A percentile compares a stretch with the other conserved stretches of the same genome.
Evolutionary conservation across 37 sponge, comb jelly and placozoan genomes (phyloP).

Genomic region (Lycopodina hypogea): DNA sequence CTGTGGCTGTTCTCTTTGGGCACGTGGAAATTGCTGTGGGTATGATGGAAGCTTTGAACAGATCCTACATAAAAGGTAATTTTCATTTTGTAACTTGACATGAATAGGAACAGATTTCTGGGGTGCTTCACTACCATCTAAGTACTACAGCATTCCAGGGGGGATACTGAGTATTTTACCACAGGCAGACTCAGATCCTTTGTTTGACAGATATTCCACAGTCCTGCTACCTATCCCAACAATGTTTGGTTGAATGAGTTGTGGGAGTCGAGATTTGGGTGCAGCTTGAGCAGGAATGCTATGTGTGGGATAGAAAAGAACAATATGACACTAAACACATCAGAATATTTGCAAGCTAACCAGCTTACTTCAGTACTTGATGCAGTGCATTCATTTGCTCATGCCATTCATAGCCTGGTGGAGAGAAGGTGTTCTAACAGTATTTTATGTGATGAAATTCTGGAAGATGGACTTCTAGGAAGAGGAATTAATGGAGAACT

Average conservation of each 20-base stretch:
- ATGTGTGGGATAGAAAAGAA: constrained; percentile 29
- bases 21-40: too few relatives aligned
- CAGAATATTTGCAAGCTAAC: constrained; percentile 35
- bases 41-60: constrained; percentile 19
- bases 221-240: constrained; percentile 35
- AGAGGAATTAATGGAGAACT: constrained; percentile 21
- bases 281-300: too few relatives aligned
- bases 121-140: constrained; percentile 41
- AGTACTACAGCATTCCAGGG: too few relatives aligned
- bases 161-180: too few relatives aligned
- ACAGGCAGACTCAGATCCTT: background rate
- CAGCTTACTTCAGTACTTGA: constrained; percentile 64
- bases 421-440: constrained; percentile 15
- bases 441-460: too few relatives aligned
- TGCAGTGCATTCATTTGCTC: too few relatives aligned
- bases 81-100: constrained; percentile 24
- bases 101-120: constrained; percentile 79
- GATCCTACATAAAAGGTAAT: background rate
- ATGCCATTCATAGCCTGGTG: constrained; percentile 58
- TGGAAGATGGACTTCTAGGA: background rate
- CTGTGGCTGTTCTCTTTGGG: too few relatives aligned
- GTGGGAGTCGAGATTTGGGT: constrained; percentile 12
- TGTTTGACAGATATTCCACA: constrained; percentile 56
- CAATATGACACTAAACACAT: background rate
- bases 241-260: constrained; percentile 77